Evolutionary conservation across 23 tunicate species (phyloP).

Genomic region (Ascidia mentula): DNA sequence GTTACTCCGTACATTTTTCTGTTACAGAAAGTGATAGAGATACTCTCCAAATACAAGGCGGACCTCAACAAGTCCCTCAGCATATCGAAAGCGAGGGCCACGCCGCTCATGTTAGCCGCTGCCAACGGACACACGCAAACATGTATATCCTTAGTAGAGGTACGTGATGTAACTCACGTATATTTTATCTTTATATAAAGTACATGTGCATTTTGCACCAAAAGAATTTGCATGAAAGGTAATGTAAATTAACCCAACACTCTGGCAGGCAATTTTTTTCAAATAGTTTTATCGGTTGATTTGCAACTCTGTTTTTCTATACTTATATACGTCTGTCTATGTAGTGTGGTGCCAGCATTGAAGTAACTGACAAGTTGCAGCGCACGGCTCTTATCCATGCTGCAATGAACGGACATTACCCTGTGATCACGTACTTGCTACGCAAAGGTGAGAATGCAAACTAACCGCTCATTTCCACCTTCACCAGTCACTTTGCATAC

Average conservation of each 20-base stretch:
- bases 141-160: conserved; percentile 79
- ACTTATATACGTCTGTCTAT: background rate
- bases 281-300: no score
- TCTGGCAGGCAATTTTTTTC: no score
- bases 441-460: conserved; percentile 68
- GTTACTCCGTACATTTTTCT: background rate
- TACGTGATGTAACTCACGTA: no score
- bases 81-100: conserved; percentile 79
- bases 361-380: conserved; percentile 73
- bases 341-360: conserved; percentile 85
- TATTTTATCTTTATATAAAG: no score
- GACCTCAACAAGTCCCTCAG: conserved; percentile 83
- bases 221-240: background rate
- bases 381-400: conserved; percentile 96
- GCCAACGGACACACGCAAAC: conserved; percentile 86
- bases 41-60: conserved; percentile 60
- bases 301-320: no score
- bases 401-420: conserved; percentile 98
- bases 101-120: conserved; percentile 99
- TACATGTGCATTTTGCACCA: background rate
- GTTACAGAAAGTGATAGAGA: conserved; percentile 70
- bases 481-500: no score
- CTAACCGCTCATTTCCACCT: no score
- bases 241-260: no score
- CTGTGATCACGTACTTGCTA: conserved; percentile 82